Evolutionary conservation across 2,113 vertebrate genomes (phyloP).

Genomic region (Ptyas mucosa): DNA sequence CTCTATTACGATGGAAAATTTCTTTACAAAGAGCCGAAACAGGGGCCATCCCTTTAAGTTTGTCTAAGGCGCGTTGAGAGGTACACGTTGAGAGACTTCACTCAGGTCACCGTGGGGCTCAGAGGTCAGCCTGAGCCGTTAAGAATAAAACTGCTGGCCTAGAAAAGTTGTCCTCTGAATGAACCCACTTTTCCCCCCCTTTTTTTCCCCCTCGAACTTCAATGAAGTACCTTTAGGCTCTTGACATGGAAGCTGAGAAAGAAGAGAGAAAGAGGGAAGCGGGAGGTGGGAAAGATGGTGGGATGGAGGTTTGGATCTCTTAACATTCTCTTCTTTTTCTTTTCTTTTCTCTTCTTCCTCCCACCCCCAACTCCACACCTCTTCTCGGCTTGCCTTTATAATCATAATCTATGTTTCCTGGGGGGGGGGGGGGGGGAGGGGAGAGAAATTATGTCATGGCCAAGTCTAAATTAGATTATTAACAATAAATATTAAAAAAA

Average conservation of each 20-base stretch:
- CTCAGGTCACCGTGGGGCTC: slow-evolving; percentile 75
- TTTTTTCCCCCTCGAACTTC: slow-evolving; percentile 77
- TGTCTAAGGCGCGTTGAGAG: slow-evolving; percentile 65
- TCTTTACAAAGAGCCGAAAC: slow-evolving; percentile 57
- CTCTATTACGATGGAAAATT: slow-evolving; percentile 62
- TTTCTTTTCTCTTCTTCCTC: not conserved
- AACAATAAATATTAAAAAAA: not conserved
- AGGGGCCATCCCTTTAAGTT: slow-evolving; percentile 42
- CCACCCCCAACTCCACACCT: slow-evolving; percentile 69
- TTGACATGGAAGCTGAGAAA: slow-evolving; percentile 74
- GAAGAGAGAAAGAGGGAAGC: not conserved
- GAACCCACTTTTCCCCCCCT: slow-evolving; percentile 74
- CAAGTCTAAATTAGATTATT: slow-evolving; percentile 41
- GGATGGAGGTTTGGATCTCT: slow-evolving; percentile 61
- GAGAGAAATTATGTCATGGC: slow-evolving; percentile 62
- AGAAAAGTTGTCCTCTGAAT: slow-evolving; percentile 84
- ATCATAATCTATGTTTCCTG: slow-evolving; percentile 67
- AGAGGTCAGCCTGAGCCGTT: slow-evolving; percentile 76
- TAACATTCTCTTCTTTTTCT: not conserved
- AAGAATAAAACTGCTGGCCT: slow-evolving; percentile 79
- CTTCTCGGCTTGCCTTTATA: slow-evolving; percentile 51
- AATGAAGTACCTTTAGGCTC: slow-evolving; percentile 82
- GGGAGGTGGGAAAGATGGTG: slow-evolving; percentile 52
- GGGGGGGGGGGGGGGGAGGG: no score
- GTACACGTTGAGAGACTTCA: slow-evolving; percentile 69